These are phyloP conservation scores for Patiria miniata DNA, from an alignment of 35 echinoderm and acorn worm species.

Conservation along the genomic window DNA sequence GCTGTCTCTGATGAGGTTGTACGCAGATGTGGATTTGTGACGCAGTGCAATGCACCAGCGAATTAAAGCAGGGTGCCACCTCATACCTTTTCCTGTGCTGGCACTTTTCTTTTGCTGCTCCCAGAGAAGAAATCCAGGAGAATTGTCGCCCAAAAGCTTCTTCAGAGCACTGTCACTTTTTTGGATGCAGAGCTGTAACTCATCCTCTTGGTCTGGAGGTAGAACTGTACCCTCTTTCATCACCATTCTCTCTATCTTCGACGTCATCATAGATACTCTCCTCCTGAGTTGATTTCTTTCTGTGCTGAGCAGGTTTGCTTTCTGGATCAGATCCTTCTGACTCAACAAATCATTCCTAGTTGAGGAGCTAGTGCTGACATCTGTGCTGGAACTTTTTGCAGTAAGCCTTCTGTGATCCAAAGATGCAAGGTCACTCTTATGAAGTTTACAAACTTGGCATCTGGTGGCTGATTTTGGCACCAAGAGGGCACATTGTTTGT, in stretches of 20 bases:
- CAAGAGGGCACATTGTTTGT: slow-evolving; percentile 3
- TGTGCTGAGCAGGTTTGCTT: background rate
- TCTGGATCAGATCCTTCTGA: background rate
- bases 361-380: background rate
- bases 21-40: slow-evolving; percentile 47
- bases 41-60: slow-evolving; percentile 54
- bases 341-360: slow-evolving; percentile 9
- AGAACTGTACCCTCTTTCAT: background rate
- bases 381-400: background rate
- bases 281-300: background rate
- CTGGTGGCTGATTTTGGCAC: background rate
- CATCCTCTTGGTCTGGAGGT: background rate
- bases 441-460: background rate
- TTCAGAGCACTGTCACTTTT: background rate
- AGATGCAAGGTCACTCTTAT: background rate
- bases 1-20: slow-evolving; percentile 39
- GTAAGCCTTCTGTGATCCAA: background rate
- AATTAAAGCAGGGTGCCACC: slow-evolving; percentile 60
- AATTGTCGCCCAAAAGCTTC: background rate
- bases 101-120: slow-evolving; percentile 38
- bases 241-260: background rate
- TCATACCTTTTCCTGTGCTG: slow-evolving; percentile 16
- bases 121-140: slow-evolving; percentile 38
- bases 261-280: background rate
- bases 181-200: background rate